Evolutionary conservation across 2,888 invertebrate species (phyloP), one percentile per base, ranked within the genome.

Genomic region (Disparrhopalites patrizii): DNA sequence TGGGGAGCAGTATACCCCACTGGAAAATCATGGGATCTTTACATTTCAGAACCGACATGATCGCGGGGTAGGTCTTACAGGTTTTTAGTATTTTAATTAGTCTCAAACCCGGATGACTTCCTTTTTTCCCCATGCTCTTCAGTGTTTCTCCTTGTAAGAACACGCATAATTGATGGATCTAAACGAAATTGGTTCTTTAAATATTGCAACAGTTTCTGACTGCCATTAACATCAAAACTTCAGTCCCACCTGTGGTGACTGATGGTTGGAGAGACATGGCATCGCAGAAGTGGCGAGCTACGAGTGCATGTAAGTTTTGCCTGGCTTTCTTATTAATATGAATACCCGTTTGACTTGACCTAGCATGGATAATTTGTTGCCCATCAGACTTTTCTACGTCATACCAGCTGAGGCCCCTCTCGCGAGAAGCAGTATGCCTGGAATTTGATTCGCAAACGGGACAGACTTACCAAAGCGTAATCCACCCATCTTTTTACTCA

Each of bases 251-350:
- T 3, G 38, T 70, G 10, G 65, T 70, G 3, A 51, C 63, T 0
- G 68, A 68, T 31, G 25, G 18, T 8, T 70, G 70, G 70, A 54
- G 68, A 36, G 67, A 66, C 28, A 62, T 62, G 56, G 38, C 68
- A 3, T 65, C 68, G 4, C 70, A 70, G 43, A 70, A 70, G 61
- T 70, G 67, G 67, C 52, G 68, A 51, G 68, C 25, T 13, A 61
- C 56, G 5, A 60, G 51, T n/a, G 65, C 70, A 25, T 51, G 70
- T 70, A 67, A 62, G 47, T 40, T 13, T 23, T 33, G 8, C 10
- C 20, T 13, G 25, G 25, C 4, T 8, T 51, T 8, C 25, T 51
- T 25, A 51, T 8, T 51, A 25, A 18, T 25, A 7, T 7, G 27
- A 15, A 5, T 10, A 30, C n/a, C 10, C 13, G 13, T 51, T 25